Conservation (phyloP, 2,113 vertebrate species). For the Sclerurus mexicanus region DNA sequence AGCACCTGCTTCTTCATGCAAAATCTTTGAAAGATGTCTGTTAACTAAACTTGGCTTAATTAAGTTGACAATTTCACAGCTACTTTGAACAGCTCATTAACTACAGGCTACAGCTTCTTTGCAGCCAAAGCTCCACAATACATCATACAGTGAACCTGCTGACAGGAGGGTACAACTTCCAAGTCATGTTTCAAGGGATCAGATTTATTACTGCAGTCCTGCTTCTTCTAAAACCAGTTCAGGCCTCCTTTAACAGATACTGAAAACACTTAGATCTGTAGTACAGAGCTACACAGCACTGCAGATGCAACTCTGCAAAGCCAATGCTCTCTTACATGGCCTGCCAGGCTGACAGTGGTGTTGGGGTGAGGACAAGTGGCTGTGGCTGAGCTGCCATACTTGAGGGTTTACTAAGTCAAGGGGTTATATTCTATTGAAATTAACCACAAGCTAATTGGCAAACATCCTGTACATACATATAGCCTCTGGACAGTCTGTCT, state of each 20-base stretch:
- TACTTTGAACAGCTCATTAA: conserved; percentile 58
- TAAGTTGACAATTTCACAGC: conserved; percentile 56
- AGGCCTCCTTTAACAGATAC: not conserved
- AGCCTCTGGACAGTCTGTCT: not conserved
- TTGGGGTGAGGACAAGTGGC: not conserved
- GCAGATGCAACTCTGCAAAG: not conserved
- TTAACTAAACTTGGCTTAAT: conserved; percentile 56
- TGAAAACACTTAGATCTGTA: not conserved
- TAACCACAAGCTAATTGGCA: not conserved
- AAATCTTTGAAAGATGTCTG: not conserved
- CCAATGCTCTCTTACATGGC: not conserved
- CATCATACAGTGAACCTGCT: conserved; percentile 41
- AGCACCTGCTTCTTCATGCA: not conserved
- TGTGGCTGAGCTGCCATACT: not conserved
- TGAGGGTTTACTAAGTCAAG: not conserved
- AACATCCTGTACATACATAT: not conserved
- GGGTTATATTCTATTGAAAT: not conserved
- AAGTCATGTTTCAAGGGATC: not conserved
- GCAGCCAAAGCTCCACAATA: conserved; percentile 37
- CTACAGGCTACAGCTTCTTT: conserved; percentile 16
- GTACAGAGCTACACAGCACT: not conserved
- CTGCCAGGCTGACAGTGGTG: not conserved
- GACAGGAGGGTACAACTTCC: conserved; percentile 32
- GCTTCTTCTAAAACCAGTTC: not conserved
- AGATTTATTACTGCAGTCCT: conserved; percentile 31